Base-by-base conservation (phyloP, 2,888 invertebrate genomes). In the Ecliptopera silaceata region DNA sequence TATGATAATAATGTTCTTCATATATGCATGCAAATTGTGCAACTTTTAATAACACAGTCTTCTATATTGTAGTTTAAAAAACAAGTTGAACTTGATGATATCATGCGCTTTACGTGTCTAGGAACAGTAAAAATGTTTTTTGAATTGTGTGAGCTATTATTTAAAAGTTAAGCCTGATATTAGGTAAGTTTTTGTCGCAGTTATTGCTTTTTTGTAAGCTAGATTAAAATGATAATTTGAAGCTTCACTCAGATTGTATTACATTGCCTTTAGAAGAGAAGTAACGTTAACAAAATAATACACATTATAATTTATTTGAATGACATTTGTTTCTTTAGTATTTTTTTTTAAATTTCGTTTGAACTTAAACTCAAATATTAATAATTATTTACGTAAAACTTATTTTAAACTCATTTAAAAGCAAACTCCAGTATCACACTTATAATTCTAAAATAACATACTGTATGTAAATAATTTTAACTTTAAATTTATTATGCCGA, bases 1-100 rank as follows among this genome's bases (percentile, higher is more conserved):
- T 76, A 74, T 70, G 75, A 71, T 67, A 84, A 85, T 86, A n/a
- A 86, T 85, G 80, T 79, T 79, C 68, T 68, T 75, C 68, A 70
- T 73, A 69, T 73, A 74, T 63, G 79, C 86, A 82, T 75, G 75
- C 75, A 70, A 71, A 79, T n/a, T 26, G 6, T 8, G 26, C 26
- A 26, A 26, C 6, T 81, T 77, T 77, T 79, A 71, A 77, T 68
- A 49, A 73, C 71, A 72, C 72, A 79, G 78, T 80, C 77, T 75
- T 76, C 52, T 12, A 72, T 41, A 80, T 79, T 69, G 70, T 69
- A 59, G 38, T 64, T 43, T 67, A 80, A 79, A 82, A 85, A 85
- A 68, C 64, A 65, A 67, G 8, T 10, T 15, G 66, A 59, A 58
- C 48, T 26, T 36, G 65, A 70, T 75, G 75, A 74, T 65, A 63